Evolutionary conservation across 2,888 invertebrate genomes (phyloP), one percentile per base, ranked within the genome.

Genomic region (Microchrysa polita): DNA sequence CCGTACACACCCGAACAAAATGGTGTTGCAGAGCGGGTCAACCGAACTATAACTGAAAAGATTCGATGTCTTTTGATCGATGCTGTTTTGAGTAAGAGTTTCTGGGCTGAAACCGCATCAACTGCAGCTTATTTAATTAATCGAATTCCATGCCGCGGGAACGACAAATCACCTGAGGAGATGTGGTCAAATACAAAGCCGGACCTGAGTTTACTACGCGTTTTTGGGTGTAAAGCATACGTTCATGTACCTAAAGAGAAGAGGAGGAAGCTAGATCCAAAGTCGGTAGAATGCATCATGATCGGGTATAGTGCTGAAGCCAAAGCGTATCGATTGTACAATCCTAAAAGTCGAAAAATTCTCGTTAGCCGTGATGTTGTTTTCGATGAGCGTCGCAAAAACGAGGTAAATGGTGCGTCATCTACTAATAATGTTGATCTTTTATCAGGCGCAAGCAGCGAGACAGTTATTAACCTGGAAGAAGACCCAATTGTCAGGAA

Each of bases 181-280:
- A n/a, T 79, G 12, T 83, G 82, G 59, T 23, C 27, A 82, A 74
- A 77, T 40, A 76, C 76, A 9, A 81, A 80, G 75, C 81, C 81
- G 22, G 76, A 81, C 73, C 48, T 85, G 0, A 74, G 75, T 42
- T 78, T 81, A 34, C 72, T 84, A 16, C 77, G 78, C 57, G 77
- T 80, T 16, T 85, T 86, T 79, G 84, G 84, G 4, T 77, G 78
- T 14, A 59, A 78, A 73, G 59, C 27, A 12, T 22, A 23, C 22
- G 79, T 78, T 5, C 81, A 82, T 63, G 75, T 83, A 34, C 81
- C 82, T 1, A 80, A 82, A 72, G 75, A 81, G 73, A 80, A 77
- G 71, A 72, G 80, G 52, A n/a, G n/a, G 20, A 82, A 82, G 75
- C n/a, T 22, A 2, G 59, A 59, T 27, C 9, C 10, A n/a, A 59